Evolutionary conservation across 2,797 vertebrate species (phyloP).

Genomic region (Smutsia temminckii): DNA sequence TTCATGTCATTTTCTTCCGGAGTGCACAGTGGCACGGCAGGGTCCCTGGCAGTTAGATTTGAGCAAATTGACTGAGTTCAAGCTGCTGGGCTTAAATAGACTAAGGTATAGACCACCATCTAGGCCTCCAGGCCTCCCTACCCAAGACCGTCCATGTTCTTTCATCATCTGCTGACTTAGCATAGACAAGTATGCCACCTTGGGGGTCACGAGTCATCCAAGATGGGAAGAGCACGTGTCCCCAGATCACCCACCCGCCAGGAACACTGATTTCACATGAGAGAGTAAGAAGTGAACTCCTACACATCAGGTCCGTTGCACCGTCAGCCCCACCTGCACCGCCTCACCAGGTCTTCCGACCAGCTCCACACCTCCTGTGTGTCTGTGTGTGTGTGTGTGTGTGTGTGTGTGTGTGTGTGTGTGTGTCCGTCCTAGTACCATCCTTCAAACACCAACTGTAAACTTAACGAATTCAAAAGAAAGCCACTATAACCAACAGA

Average conservation of each 20-base stretch:
- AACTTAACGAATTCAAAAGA: not conserved
- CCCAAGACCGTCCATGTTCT: not conserved
- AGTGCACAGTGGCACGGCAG: not conserved
- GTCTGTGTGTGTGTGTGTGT: not conserved
- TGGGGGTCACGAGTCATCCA: not conserved
- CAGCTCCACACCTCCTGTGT: accelerated
- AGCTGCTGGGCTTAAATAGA: accelerated
- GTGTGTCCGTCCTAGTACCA: not conserved
- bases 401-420: not conserved
- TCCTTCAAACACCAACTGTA: not conserved
- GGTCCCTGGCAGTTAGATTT: not conserved
- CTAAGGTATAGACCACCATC: not conserved
- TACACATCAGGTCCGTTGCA: accelerated
- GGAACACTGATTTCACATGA: not conserved
- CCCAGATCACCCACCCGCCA: accelerated
- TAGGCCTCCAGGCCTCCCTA: too few relatives aligned
- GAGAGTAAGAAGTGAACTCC: not conserved
- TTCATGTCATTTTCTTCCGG: not conserved
- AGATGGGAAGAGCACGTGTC: not conserved
- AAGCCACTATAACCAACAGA: not conserved
- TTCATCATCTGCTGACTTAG: not conserved
- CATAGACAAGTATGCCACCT: accelerated
- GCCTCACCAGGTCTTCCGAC: accelerated
- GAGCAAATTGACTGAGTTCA: not conserved
- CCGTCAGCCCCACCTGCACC: not conserved